These are phyloP conservation scores for Cydia pomonella DNA, from an alignment of 1,140 invertebrate species.

Conservation along the genomic window DNA sequence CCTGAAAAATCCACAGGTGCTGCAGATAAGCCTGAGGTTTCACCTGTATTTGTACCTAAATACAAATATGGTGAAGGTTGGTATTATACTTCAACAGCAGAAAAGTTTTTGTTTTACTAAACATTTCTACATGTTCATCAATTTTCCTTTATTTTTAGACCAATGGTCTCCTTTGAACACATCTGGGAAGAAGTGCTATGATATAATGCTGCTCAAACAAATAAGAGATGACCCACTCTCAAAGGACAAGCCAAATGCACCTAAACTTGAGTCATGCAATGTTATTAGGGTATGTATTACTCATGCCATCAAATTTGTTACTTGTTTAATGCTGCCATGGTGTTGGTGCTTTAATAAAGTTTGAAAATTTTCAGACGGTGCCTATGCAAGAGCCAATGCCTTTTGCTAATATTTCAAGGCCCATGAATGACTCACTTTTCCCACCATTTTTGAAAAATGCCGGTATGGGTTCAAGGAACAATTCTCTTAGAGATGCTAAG, in stretches of 20 bases:
- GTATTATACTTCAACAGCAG: slow-evolving; percentile 12
- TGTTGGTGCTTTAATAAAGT: slow-evolving; percentile 17
- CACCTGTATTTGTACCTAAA: slow-evolving; percentile 60
- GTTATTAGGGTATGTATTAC: slow-evolving; percentile 60
- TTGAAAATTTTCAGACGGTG: slow-evolving; percentile 50
- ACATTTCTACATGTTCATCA: not conserved
- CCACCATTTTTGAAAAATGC: slow-evolving; percentile 64
- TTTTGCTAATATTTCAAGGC: slow-evolving; percentile 63
- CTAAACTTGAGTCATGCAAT: slow-evolving; percentile 69
- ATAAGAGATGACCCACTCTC: slow-evolving; percentile 88
- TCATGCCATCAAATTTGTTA: slow-evolving; percentile 3
- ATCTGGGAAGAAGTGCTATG: slow-evolving; percentile 91
- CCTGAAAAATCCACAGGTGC: slow-evolving; percentile 35
- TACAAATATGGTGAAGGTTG: slow-evolving; percentile 70
- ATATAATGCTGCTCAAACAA: slow-evolving; percentile 88
- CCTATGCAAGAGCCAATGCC: slow-evolving; percentile 63
- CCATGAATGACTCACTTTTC: slow-evolving; percentile 66
- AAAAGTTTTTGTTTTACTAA: not conserved
- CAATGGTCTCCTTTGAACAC: slow-evolving; percentile 94
- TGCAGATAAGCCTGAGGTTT: slow-evolving; percentile 36
- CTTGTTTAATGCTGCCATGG: slow-evolving; percentile 35
- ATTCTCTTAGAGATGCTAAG: slow-evolving; percentile 60
- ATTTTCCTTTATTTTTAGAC: slow-evolving; percentile 70
- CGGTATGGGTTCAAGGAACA: slow-evolving; percentile 57
- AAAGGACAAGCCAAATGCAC: slow-evolving; percentile 85